Base-by-base conservation (phyloP, 2,113 vertebrate species). In the Larimichthys crocea region DNA sequence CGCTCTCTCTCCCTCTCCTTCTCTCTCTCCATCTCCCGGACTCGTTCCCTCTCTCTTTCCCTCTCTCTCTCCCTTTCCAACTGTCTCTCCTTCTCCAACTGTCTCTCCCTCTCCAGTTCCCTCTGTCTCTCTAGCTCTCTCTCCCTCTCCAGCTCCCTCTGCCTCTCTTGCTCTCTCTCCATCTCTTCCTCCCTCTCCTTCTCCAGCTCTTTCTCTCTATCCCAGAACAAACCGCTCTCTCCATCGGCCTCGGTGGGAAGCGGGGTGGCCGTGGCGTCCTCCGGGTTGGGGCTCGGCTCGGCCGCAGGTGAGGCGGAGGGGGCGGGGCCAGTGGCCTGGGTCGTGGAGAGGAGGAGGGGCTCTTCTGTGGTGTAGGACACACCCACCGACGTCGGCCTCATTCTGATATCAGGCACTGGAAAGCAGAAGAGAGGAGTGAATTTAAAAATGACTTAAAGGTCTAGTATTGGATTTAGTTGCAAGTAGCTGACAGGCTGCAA, bases 241-340 rank as follows among this genome's bases (percentile, higher is more conserved):
- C 90, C 94, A 4, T 94, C 92, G 0, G 79, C 84, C 70, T 92
- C 92, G 0, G 91, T 90, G 61, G 92, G 86, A 59, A 80, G 49
- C 10, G 81, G 85, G 71, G 88, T 76, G 85, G 62, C 12, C 10
- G 72, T 55, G 29, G 90, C 70, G 9, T 92, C 88, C 40, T 91
- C 90, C 0, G 92, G 92, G 81, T 70, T 87, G 42, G 92, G 85
- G 76, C 94, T 95, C 49, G 95, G 95, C 85, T 96, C 94, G 0
- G 92, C 94, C 1, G 94, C 95, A 0, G 95, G 95, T 12, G 92
- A 89, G 61, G 95, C 95, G 0, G 95, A 95, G 53, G 95, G 95
- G 71, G 95, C 95, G 1, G 93, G 94, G 79, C 94, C 88, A 0
- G 94, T 95, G 77, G 95, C 95, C 87, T 95, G 95, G 55, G 95